Conservation (phyloP, 2,113 vertebrate genomes). For the Mobula hypostoma region DNA sequence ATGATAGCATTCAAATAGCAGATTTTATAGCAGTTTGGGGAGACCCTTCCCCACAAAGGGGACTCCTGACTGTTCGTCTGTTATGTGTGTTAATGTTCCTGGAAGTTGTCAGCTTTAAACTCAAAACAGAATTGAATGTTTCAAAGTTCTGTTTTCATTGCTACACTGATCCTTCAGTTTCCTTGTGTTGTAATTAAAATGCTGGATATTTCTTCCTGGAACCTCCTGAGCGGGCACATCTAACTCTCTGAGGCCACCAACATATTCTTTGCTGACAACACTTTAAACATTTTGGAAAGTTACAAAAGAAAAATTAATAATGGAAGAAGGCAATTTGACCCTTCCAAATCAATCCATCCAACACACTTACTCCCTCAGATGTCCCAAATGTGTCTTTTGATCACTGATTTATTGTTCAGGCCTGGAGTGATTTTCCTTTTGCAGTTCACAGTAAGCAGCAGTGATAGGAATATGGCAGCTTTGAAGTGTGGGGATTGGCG, state of each 20-base stretch:
- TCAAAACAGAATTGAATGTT: neutral
- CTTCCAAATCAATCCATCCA: neutral
- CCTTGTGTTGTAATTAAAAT: neutral
- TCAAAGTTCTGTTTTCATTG: neutral
- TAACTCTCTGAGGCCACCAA: neutral
- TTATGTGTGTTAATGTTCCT: no score
- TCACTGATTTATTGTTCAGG: neutral
- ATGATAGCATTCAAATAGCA: neutral
- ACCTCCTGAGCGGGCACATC: neutral
- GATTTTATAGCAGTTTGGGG: neutral
- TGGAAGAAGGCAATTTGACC: neutral
- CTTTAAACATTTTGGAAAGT: neutral
- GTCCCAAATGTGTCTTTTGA: neutral
- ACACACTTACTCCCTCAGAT: neutral
- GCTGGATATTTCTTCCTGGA: neutral
- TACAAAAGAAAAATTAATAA: neutral
- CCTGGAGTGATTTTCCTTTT: neutral
- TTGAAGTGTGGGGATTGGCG: neutral
- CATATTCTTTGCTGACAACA: neutral
- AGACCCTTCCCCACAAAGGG: neutral
- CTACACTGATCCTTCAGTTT: slow-evolving; percentile 1
- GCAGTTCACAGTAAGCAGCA: neutral
- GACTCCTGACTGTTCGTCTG: neutral
- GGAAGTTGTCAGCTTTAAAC: neutral
- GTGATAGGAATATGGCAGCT: neutral